A percentile compares a stretch with the other conserved stretches of the same genome.
phyloP scores from a whole-genome alignment of 2,888 invertebrate genomes.

The Hirtodrosophila duncani region DNA sequence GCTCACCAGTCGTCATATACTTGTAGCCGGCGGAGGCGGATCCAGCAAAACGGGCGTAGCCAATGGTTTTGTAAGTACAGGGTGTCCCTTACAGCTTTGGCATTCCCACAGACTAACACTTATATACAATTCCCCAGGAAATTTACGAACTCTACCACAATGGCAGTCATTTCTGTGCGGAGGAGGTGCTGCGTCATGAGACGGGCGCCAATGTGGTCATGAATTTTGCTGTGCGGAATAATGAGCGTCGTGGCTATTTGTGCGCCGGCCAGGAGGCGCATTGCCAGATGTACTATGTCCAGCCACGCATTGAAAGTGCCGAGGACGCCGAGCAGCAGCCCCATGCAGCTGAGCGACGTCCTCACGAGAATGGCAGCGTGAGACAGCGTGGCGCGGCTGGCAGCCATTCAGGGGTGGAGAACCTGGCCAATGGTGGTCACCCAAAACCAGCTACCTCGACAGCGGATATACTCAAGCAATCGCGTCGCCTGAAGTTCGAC shows the following conservation, averaged over 20 bases:
- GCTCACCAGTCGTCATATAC: conserved; percentile 93
- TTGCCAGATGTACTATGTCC: conserved; percentile 90
- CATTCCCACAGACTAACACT: too few species aligned
- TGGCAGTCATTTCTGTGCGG: conserved; percentile 89
- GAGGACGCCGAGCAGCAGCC: conserved; percentile 66
- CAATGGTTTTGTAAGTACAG: conserved; percentile 97
- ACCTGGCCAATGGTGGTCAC: conserved; percentile 70
- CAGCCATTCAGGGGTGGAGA: conserved; percentile 70
- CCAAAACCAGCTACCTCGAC: conserved; percentile 25
- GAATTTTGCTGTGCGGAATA: conserved; percentile 89
- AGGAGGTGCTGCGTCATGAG: conserved; percentile 92
- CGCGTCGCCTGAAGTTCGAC: conserved; percentile 84
- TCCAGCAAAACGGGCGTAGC: conserved; percentile 97
- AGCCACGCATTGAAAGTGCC: conserved; percentile 81
- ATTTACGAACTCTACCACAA: conserved; percentile 94
- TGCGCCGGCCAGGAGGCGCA: conserved; percentile 95
- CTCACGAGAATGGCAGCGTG: conserved; percentile 73
- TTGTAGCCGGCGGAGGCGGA: conserved; percentile 98
- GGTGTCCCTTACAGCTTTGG: too few species aligned
- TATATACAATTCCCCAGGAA: conserved; percentile 88
- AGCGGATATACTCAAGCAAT: conserved; percentile 62
- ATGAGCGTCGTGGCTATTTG: conserved; percentile 86
- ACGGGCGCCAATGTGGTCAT: conserved; percentile 94
- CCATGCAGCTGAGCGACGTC: conserved; percentile 53
- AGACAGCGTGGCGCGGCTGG: conserved; percentile 52